Evolutionary conservation across 2,888 invertebrate species (phyloP).

Genomic region (Drosophila neotestacea): DNA sequence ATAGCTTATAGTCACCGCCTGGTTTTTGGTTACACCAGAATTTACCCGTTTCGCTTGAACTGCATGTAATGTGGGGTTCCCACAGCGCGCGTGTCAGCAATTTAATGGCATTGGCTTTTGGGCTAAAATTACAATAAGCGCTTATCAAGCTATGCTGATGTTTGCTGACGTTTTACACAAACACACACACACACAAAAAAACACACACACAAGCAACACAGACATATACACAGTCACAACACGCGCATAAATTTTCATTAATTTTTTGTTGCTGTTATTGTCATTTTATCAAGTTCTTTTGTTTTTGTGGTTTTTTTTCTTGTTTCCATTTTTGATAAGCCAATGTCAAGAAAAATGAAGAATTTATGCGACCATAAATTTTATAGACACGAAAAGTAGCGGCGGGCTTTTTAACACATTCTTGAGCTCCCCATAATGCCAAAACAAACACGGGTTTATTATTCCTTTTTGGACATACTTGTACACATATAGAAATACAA

Average conservation of each 20-base stretch:
- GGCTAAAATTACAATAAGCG: conserved; percentile 64
- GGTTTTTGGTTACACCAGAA: conserved; percentile 54
- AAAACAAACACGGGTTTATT: conserved; percentile 61
- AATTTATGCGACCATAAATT: conserved; percentile 71
- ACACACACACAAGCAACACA: conserved; percentile 18
- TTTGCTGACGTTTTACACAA: conserved; percentile 47
- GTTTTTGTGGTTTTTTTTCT: conserved; percentile 64
- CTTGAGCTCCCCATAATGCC: conserved; percentile 57
- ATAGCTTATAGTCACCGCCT: conserved; percentile 2
- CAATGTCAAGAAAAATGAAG: conserved; percentile 59
- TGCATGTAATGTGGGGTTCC: conserved; percentile 58
- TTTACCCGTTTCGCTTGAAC: conserved; percentile 62
- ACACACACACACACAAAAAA: conserved; percentile 19
- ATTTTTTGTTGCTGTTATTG: neutral
- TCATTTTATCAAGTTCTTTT: conserved; percentile 63
- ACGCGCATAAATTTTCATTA: conserved; percentile 56
- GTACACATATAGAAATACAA: conserved; percentile 6
- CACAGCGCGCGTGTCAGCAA: conserved; percentile 68
- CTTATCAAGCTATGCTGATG: conserved; percentile 69
- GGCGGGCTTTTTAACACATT: conserved; percentile 66
- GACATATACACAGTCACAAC: conserved; percentile 14
- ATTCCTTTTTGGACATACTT: conserved; percentile 6
- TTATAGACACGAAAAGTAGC: conserved; percentile 56
- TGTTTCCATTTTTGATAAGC: conserved; percentile 61
- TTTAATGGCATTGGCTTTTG: conserved; percentile 67